These are phyloP conservation scores for Synanthedon formicaeformis DNA, from an alignment of 2,888 invertebrate species.

Conservation along the genomic window DNA sequence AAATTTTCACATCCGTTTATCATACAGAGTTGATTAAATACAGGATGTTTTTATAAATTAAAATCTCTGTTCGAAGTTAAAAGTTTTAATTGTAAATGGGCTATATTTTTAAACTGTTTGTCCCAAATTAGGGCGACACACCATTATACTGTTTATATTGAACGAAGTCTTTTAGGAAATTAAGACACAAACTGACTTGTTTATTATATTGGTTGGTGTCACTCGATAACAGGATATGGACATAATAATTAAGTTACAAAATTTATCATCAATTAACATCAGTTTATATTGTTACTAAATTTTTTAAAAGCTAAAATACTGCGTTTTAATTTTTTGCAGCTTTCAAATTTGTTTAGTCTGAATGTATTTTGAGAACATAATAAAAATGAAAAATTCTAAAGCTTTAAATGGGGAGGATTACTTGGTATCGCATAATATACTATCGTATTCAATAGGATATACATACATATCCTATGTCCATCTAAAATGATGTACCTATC, in stretches of 20 bases:
- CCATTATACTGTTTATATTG: not conserved
- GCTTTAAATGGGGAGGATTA: no score
- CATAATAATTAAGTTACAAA: not conserved
- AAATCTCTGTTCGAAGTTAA: not conserved
- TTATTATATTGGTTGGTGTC: not conserved
- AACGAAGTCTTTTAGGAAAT: constrained; percentile 2
- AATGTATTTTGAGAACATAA: no score
- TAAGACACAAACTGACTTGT: constrained; percentile 2
- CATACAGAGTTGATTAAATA: not conserved
- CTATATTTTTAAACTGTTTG: constrained; percentile 1
- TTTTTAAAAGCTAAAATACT: no score
- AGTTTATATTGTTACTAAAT: not conserved
- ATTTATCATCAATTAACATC: not conserved
- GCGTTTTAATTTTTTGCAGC: not conserved
- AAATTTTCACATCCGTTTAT: not conserved
- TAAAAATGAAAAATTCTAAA: no score
- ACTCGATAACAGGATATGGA: not conserved
- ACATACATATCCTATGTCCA: no score
- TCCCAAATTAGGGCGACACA: not conserved
- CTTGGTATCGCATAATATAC: no score
- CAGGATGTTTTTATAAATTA: not conserved
- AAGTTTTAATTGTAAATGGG: constrained; percentile 1
- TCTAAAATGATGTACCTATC: no score
- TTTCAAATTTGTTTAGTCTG: not conserved
- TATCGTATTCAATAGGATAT: no score